Conservation (phyloP, 1,140 invertebrate species). For the Pachyrhynchus sulphureomaculatus region DNA sequence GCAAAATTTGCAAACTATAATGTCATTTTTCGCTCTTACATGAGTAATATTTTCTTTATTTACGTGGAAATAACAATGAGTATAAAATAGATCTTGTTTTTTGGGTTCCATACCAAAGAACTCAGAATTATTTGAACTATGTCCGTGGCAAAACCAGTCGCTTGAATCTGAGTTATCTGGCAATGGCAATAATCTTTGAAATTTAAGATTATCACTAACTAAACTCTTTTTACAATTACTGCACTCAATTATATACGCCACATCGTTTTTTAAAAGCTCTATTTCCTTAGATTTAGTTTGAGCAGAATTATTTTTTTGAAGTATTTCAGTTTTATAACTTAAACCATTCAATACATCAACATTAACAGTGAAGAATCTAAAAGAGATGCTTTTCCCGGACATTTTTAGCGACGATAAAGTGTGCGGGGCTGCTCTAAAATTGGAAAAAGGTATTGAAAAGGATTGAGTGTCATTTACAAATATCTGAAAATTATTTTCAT, state of each 20-base stretch:
- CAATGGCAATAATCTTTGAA: conserved; percentile 57
- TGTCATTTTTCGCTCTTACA: conserved; percentile 51
- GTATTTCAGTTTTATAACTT: conserved; percentile 57
- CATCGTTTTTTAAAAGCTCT: conserved; percentile 49
- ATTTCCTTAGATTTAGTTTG: conserved; percentile 43
- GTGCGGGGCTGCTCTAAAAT: conserved; percentile 49
- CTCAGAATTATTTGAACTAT: conserved; percentile 33
- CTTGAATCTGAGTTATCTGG: conserved; percentile 57
- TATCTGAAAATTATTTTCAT: conserved; percentile 48
- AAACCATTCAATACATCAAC: conserved; percentile 43
- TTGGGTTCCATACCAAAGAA: conserved; percentile 49
- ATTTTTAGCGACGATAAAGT: conserved; percentile 36
- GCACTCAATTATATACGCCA: conserved; percentile 52
- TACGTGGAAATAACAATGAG: conserved; percentile 55
- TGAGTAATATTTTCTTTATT: conserved; percentile 52
- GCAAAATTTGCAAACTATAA: conserved; percentile 57
- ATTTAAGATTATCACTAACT: conserved; percentile 44
- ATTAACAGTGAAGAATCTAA: conserved; percentile 37
- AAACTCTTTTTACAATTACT: conserved; percentile 56
- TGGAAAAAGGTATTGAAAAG: conserved; percentile 50
- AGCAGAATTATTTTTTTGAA: conserved; percentile 44
- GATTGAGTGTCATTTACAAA: conserved; percentile 33
- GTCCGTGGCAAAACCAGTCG: conserved; percentile 60
- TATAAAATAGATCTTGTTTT: conserved; percentile 55
- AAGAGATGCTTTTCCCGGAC: conserved; percentile 44